Conservation (phyloP, 2,888 invertebrate genomes). For the Drosophila koepferae region DNA sequence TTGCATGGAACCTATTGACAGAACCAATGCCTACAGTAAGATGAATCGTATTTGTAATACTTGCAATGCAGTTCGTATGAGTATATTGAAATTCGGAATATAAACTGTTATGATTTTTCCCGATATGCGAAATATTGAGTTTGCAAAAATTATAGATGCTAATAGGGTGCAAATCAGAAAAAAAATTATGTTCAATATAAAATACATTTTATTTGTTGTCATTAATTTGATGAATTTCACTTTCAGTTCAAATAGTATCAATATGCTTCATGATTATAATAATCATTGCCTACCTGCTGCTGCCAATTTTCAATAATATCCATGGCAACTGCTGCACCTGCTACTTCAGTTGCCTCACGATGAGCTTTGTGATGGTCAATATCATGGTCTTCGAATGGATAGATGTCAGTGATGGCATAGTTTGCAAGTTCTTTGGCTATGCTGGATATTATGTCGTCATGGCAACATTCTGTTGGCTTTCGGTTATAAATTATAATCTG, state of each 20-base stretch:
- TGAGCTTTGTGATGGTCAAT: conserved; percentile 15
- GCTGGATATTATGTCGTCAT: conserved; percentile 89
- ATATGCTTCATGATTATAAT: conserved; percentile 89
- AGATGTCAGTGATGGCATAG: rapidly evolving
- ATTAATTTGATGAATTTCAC: background rate
- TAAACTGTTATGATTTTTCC: too few relatives aligned
- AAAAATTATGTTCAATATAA: too few relatives aligned
- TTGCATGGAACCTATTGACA: conserved; percentile 8
- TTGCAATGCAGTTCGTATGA: background rate
- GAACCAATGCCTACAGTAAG: conserved; percentile 17
- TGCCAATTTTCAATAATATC: conserved; percentile 30
- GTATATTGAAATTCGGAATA: too few relatives aligned
- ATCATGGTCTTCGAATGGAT: background rate
- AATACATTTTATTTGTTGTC: background rate
- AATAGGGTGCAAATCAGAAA: too few relatives aligned
- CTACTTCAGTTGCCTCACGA: conserved; percentile 43
- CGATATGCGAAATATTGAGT: too few relatives aligned
- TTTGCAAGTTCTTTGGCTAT: conserved; percentile 44
- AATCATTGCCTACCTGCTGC: conserved; percentile 80
- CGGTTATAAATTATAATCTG: conserved; percentile 93
- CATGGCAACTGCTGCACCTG: conserved; percentile 42
- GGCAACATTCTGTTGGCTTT: conserved; percentile 93
- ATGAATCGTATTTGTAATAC: background rate
- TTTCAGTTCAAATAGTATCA: conserved; percentile 88
- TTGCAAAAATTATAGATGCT: too few relatives aligned